A percentile compares a stretch with the other conserved stretches of the same genome.
phyloP scores from a whole-genome alignment of 2,797 vertebrate species.

The Glossophaga mutica region DNA sequence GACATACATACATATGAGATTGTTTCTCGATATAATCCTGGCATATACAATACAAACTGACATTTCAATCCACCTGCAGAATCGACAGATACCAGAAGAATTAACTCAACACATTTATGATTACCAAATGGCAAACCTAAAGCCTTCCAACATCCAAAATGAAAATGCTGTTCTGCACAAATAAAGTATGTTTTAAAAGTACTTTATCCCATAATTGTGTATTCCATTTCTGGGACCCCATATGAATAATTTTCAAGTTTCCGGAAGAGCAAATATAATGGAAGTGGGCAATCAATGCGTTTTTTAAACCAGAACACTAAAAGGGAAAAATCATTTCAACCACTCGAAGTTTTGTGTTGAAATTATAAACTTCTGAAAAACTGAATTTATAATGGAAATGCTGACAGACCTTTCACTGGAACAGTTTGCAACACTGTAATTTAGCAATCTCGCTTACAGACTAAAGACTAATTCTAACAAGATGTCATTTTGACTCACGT shows the following conservation, averaged over 20 bases:
- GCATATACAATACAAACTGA: neutral
- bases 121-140: slow-evolving; percentile 8
- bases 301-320: slow-evolving; percentile 6
- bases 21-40: neutral
- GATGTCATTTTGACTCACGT: slow-evolving; percentile 53
- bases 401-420: slow-evolving; percentile 61
- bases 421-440: slow-evolving; percentile 24
- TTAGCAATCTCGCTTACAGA: slow-evolving; percentile 64
- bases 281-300: neutral
- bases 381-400: slow-evolving; percentile 61
- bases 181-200: slow-evolving; percentile 29
- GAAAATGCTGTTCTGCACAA: slow-evolving; percentile 22
- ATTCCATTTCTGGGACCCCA: neutral
- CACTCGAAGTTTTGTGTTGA: slow-evolving; percentile 71
- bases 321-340: slow-evolving; percentile 35
- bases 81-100: slow-evolving; percentile 14
- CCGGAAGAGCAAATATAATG: neutral
- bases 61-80: slow-evolving; percentile 42
- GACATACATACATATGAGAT: neutral
- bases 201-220: neutral
- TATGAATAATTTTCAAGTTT: neutral
- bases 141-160: slow-evolving; percentile 19
- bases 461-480: slow-evolving; percentile 55
- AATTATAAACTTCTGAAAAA: slow-evolving; percentile 70
- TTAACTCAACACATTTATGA: slow-evolving; percentile 3